Percentiles rank a stretch among this genome's conserved stretches.
phyloP scores from a whole-genome alignment of 1,140 invertebrate species.

The Sarcophaga peregrina region DNA sequence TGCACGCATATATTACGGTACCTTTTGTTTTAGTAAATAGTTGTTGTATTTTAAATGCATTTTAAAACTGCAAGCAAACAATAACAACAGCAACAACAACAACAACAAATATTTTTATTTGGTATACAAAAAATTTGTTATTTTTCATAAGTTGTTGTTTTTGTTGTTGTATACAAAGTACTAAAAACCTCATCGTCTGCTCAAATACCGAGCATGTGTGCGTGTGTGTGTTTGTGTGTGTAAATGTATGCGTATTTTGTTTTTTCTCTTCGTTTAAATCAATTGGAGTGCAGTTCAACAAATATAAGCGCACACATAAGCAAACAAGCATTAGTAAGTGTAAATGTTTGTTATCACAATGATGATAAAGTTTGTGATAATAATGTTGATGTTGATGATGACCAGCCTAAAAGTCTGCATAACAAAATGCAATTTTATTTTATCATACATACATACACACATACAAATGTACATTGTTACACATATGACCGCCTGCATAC shows the following conservation, averaged over 20 bases:
- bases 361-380: background rate
- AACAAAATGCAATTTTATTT: slow-evolving; percentile 41
- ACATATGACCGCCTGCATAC: background rate
- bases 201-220: background rate
- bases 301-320: too few species aligned
- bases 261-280: background rate
- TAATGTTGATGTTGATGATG: background rate
- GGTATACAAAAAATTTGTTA: background rate
- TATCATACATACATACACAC: slow-evolving; percentile 18
- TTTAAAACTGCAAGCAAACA: background rate
- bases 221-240: background rate
- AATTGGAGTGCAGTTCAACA: too few species aligned
- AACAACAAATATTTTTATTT: background rate
- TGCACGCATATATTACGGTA: background rate
- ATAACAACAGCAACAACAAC: background rate
- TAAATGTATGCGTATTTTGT: background rate
- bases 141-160: background rate
- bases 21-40: background rate
- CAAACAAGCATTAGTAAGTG: background rate
- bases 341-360: background rate
- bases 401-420: slow-evolving; percentile 37
- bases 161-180: slow-evolving; percentile 16
- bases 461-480: background rate
- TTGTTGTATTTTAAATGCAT: slow-evolving; percentile 10
- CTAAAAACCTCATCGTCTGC: slow-evolving; percentile 18